Conservation (phyloP, 35 echinoderm and acorn worm genomes). For the Patiria miniata region DNA sequence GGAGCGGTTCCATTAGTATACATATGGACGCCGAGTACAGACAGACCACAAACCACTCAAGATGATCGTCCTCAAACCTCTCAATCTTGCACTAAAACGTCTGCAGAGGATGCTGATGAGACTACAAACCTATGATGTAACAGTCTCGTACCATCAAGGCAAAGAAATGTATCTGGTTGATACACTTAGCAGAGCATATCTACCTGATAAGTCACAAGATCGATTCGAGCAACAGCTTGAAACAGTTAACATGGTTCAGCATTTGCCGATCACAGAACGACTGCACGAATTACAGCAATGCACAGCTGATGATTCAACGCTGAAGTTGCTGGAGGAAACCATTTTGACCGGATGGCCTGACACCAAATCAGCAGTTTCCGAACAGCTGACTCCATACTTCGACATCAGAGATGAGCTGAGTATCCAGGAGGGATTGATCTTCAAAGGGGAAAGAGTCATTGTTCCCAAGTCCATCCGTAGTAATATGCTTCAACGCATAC, state of each 20-base stretch:
- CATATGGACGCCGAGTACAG: conserved; percentile 62
- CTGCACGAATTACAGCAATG: conserved; percentile 22
- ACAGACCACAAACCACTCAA: conserved; percentile 68
- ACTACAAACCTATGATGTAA: conserved; percentile 53
- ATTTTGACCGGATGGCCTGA: conserved; percentile 66
- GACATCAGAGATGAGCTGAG: too few relatives aligned
- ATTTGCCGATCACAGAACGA: conserved; percentile 41
- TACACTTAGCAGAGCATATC: conserved; percentile 66
- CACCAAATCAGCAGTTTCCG: conserved; percentile 16
- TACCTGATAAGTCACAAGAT: conserved; percentile 27
- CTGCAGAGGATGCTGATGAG: conserved; percentile 65
- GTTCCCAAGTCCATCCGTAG: too few relatives aligned
- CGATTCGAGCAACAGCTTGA: conserved; percentile 32
- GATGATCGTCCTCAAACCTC: conserved; percentile 58
- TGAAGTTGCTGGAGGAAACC: conserved; percentile 41
- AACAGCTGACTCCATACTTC: conserved; percentile 45
- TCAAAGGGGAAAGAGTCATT: conserved; percentile 71
- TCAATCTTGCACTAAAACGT: conserved; percentile 58
- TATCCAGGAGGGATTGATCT: conserved; percentile 63
- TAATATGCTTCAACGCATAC: too few relatives aligned
- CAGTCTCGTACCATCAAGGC: conserved; percentile 52
- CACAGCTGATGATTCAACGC: conserved; percentile 40
- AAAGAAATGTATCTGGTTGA: conserved; percentile 82
- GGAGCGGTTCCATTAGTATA: conserved; percentile 73
- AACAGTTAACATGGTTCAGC: conserved; percentile 51